phyloP scores from a whole-genome alignment of 2,113 vertebrate genomes.

The Myiozetetes cayanensis region DNA sequence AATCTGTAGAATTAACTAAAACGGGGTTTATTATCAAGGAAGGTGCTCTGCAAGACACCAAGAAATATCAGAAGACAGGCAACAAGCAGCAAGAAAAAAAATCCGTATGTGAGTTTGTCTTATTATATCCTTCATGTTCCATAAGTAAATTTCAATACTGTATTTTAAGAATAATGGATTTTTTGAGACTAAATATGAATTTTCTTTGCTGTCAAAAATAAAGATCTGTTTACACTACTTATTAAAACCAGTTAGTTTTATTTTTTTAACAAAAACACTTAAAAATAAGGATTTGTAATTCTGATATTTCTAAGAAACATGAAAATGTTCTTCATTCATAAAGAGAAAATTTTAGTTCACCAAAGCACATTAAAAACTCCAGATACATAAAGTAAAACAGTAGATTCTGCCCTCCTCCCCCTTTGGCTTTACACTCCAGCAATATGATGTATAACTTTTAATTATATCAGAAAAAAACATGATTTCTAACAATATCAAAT shows the following conservation, averaged over 20 bases:
- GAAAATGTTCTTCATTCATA: neutral
- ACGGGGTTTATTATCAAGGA: neutral
- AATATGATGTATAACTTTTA: neutral
- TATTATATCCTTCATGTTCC: neutral
- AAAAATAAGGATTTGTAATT: neutral
- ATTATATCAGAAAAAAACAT: neutral
- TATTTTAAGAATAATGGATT: neutral
- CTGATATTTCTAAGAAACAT: neutral
- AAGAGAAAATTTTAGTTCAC: neutral
- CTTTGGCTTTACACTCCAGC: neutral
- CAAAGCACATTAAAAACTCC: neutral
- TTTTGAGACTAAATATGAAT: fast-evolving
- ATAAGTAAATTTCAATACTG: neutral
- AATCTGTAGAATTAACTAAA: neutral
- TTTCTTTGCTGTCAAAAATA: neutral
- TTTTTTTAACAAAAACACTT: neutral
- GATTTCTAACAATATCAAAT: neutral
- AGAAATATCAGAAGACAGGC: fast-evolving
- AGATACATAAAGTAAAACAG: neutral
- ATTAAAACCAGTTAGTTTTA: neutral
- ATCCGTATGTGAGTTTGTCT: fast-evolving
- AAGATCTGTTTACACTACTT: neutral
- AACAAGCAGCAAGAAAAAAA: neutral
- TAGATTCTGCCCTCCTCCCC: fast-evolving
- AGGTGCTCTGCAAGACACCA: neutral